Evolutionary conservation across 2,888 invertebrate species (phyloP), one percentile per base, ranked within the genome.

Genomic region (Hirtodrosophila cameraria): DNA sequence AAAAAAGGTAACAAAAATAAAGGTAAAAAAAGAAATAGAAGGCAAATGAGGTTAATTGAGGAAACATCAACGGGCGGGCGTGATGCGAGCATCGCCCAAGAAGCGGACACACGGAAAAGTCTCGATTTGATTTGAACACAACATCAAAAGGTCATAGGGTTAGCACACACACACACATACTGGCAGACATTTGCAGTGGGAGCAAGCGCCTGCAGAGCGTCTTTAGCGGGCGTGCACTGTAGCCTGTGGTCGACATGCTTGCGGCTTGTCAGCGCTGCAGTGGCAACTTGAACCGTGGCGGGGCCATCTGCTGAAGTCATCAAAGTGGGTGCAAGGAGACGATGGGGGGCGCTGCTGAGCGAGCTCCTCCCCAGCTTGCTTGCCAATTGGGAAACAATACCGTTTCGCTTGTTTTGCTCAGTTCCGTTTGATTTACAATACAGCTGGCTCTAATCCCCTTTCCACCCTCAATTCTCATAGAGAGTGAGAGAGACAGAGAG

Each of bases 351-450:
- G 28, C 28, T 58, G n/a, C n/a, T n/a, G n/a, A n/a, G n/a, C n/a
- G 63, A 61, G 60, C 80, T 84, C 80, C 87, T 80, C 80, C 80
- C 87, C 55, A 55, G 49, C 62, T 30, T 74, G 54, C 15, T 74
- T 69, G 83, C 79, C 84, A 82, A 82, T 81, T 86, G 80, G 80
- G 65, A 85, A 82, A 87, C 87, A 87, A 82, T 82, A 82, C 87
- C 86, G 82, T 82, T 78, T 78, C 71, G 62, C 77, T 80, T 80
- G 81, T 78, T 72, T 67, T 68, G 86, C 70, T 60, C 57, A 72
- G 86, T 79, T 83, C 80, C 82, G 76, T 86, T 82, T 81, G 87
- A 87, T 81, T 81, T 81, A 81, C 87, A 86, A 80, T 86, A 75
- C 78, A 54, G 54, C 50, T 30, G 28, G 15, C 23, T 25, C 35